Evolutionary conservation across 2,888 invertebrate genomes (phyloP).

Genomic region (Polydrusus pterygomalis): DNA sequence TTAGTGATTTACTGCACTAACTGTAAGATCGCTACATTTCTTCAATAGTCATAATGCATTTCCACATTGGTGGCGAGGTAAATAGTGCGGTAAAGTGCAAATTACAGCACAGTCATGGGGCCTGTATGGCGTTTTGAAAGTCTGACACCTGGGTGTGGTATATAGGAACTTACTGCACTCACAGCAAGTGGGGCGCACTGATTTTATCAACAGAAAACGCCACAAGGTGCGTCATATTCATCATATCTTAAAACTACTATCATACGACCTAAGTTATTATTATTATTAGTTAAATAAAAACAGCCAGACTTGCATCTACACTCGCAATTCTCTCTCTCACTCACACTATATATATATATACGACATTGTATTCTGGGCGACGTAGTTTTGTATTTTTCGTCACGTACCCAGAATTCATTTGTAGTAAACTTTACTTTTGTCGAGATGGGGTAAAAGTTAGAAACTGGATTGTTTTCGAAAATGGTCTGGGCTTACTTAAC

Average conservation of each 20-base stretch:
- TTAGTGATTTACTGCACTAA: no score
- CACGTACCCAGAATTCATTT: conserved; percentile 53
- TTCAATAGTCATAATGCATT: no score
- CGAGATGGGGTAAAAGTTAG: conserved; percentile 14
- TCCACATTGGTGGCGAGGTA: no score
- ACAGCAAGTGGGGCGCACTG: no score
- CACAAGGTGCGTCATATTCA: conserved; percentile 9
- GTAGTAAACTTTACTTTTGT: conserved; percentile 44
- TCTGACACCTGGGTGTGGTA: no score
- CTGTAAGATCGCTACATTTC: no score
- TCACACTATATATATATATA: conserved; percentile 41
- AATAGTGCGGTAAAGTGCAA: no score
- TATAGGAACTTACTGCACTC: no score
- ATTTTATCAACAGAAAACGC: no score
- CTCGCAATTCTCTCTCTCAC: conserved; percentile 58
- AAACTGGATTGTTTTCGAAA: neutral
- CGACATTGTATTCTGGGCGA: conserved; percentile 56
- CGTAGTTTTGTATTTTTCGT: conserved; percentile 60
- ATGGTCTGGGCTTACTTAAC: no score
- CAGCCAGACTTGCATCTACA: conserved; percentile 70
- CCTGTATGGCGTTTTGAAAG: no score
- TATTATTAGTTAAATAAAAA: conserved; percentile 65
- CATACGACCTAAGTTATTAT: conserved; percentile 30
- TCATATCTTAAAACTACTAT: conserved; percentile 20
- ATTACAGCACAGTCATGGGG: no score